Conservation (phyloP, 2,888 invertebrate genomes). For the Gymnocheta viridis region DNA sequence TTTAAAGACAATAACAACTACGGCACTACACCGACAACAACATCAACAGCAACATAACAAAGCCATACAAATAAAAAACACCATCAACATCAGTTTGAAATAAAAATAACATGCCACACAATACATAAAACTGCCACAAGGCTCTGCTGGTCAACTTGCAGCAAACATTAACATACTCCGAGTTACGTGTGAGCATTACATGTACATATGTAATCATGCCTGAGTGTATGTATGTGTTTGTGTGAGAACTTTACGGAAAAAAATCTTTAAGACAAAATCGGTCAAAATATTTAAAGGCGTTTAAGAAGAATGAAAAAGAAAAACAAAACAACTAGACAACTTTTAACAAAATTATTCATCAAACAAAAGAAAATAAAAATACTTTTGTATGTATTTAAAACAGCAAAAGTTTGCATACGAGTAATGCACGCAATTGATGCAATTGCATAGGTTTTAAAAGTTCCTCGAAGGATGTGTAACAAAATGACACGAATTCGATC, state of each 20-base stretch:
- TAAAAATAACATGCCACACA: slow-evolving; percentile 69
- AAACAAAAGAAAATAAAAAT: slow-evolving; percentile 43
- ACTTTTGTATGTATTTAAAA: background rate
- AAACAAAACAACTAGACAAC: slow-evolving; percentile 42
- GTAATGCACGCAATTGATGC: too few relatives aligned
- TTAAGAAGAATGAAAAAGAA: slow-evolving; percentile 59
- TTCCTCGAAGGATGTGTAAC: slow-evolving; percentile 2
- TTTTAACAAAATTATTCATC: slow-evolving; percentile 51
- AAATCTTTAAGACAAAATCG: slow-evolving; percentile 57
- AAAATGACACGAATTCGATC: background rate
- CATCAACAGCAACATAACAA: slow-evolving; percentile 1
- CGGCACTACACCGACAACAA: slow-evolving; percentile 17
- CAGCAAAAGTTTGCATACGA: too few relatives aligned
- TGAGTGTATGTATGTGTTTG: slow-evolving; percentile 12
- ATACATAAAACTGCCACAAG: slow-evolving; percentile 68
- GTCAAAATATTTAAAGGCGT: slow-evolving; percentile 70
- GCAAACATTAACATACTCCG: slow-evolving; percentile 52
- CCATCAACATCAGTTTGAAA: slow-evolving; percentile 52
- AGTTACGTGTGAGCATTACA: slow-evolving; percentile 48
- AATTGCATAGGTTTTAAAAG: background rate
- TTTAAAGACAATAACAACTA: slow-evolving; percentile 64
- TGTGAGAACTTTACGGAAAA: slow-evolving; percentile 5
- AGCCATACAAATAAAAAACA: slow-evolving; percentile 2
- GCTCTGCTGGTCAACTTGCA: slow-evolving; percentile 57
- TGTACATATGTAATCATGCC: background rate